Base-by-base conservation (phyloP, 64 coral and sea anemone genomes). In the Trachythela sp. region DNA sequence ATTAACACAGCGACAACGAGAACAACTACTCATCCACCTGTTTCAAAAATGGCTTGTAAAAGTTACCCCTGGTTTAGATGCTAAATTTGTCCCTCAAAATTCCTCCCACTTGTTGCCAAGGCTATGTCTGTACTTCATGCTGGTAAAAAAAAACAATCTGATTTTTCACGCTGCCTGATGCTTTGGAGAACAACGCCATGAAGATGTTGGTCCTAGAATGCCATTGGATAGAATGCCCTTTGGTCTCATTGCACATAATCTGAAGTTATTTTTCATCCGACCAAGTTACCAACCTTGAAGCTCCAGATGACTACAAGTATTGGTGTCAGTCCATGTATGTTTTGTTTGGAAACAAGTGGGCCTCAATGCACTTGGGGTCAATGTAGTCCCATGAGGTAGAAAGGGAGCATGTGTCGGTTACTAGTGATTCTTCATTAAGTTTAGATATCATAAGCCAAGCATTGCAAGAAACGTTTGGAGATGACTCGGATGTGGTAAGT, bases 251-350 rank as follows among this genome's bases (percentile, higher is more conserved):
- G 84, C 51, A 4, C 86, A 91, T 40, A 88, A 91, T 77, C 45
- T 88, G 50, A 91, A 88, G 59, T 89, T 94, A n/a, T 91, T 94
- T 88, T 70, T 48, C 48, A 26, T 20, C 83, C 43, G 72, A 91
- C 70, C 40, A 91, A 85, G 86, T 43, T 41, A 35, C 45, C 9
- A 54, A 71, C 84, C 76, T 91, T 43, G 41, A 86, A 39, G 85
- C 86, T 13, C 75, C 80, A 13, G n/a, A 40, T 49, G 93, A 94
- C 84, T 94, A 94, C 59, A 88, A 85, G 48, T 84, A 42, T 6
- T 91, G 76, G 85, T 59, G 64, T 48, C 52, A 90, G 42, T 84
- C 93, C 35, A 91, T 94, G 92, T 94, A 91, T 85, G 37, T 89
- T 24, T 22, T 38, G 85, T 91, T 91, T 94, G 89, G 89, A 70